phyloP scores from a whole-genome alignment of 2,113 vertebrate genomes.

The Tenebrosternarchus preto region DNA sequence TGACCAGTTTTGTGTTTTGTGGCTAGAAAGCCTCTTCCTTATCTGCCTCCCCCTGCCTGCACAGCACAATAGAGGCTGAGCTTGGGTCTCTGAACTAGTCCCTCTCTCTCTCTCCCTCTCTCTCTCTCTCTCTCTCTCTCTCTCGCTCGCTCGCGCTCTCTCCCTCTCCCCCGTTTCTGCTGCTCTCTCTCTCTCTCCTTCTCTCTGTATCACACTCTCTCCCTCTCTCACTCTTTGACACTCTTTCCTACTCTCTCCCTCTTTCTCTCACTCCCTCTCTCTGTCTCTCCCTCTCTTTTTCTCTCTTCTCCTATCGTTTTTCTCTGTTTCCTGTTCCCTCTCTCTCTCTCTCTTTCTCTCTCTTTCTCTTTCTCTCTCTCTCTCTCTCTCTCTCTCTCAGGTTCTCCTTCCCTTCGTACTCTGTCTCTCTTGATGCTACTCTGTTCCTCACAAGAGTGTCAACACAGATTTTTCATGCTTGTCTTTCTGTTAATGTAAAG shows the following conservation, averaged over 20 bases:
- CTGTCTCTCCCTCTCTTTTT: not conserved
- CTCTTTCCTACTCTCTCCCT: not conserved
- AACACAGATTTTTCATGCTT: slow-evolving; percentile 93
- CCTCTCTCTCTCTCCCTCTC: slow-evolving; percentile 32
- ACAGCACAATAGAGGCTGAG: slow-evolving; percentile 76
- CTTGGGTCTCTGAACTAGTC: slow-evolving; percentile 69
- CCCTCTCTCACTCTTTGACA: not conserved
- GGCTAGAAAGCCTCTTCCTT: slow-evolving; percentile 71
- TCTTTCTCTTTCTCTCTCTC: slow-evolving; percentile 46
- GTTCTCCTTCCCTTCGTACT: not conserved
- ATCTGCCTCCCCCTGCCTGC: slow-evolving; percentile 65
- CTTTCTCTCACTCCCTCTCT: not conserved
- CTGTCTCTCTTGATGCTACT: slow-evolving; percentile 9
- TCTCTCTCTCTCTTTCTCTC: slow-evolving; percentile 47
- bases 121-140: slow-evolving; percentile 21
- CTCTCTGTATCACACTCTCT: slow-evolving; percentile 3
- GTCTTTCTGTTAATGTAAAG: slow-evolving; percentile 77
- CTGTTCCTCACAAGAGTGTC: slow-evolving; percentile 77
- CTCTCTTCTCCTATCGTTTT: not conserved
- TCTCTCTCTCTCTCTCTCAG: not conserved
- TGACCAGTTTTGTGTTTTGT: slow-evolving; percentile 74
- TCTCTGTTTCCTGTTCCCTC: not conserved
- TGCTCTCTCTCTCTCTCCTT: slow-evolving; percentile 18
- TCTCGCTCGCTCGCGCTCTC: slow-evolving; percentile 14
- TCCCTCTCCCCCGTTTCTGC: slow-evolving; percentile 21